Base-by-base conservation (phyloP, 2,888 invertebrate species). In the Ectobius pallidus region DNA sequence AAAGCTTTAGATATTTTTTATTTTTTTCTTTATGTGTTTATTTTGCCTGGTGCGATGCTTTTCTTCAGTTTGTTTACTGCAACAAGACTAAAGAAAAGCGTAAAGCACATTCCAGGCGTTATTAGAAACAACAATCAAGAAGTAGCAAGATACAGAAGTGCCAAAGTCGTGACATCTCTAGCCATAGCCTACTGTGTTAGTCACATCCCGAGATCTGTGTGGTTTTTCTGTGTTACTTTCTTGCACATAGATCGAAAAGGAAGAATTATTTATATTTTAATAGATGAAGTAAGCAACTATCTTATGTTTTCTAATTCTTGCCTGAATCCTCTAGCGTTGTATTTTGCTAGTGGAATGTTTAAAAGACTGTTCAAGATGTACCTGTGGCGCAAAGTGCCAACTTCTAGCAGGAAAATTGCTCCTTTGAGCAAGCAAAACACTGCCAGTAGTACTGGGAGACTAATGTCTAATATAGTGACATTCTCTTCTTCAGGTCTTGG, bases 271-370 rank as follows among this genome's bases (percentile, higher is more conserved):
- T 44, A 27, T 22, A 44, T 65, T 4, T 30, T 1, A 14, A 27
- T 65, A n/a, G 65, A 65, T 11, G 65, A 65, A 18, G 44, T 46
- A 9, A 27, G 27, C 1, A 44, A 46, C 27, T 65, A 65, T 25
- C 30, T 65, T 14, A 44, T 44, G 4, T 65, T 65, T n/a, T 18
- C 46, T 22, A 65, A 65, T 30, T 65, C 65, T 7, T 65, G 65
- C 9, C 9, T 65, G 9, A 65, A 65, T 16, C 65, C 65, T 3
- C 16, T 65, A 9, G 65, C 65, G 14, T 18, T 65, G 44, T 65
- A 65, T 9, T 16, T 65, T 6, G 44, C 65, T 4, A 65, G 65
- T 46, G 30, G 44, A 1, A 44, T 16, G 4, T 65, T 65, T 22
- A 44, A 44, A 9, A 39, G 39, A 25, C 46, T 65, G 7, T 65